These are phyloP conservation scores for Aurelia aurita complex sp. Pacific DNA, from an alignment of 30 jellyfish, hydroid and myxozoan species.

Conservation along the genomic window DNA sequence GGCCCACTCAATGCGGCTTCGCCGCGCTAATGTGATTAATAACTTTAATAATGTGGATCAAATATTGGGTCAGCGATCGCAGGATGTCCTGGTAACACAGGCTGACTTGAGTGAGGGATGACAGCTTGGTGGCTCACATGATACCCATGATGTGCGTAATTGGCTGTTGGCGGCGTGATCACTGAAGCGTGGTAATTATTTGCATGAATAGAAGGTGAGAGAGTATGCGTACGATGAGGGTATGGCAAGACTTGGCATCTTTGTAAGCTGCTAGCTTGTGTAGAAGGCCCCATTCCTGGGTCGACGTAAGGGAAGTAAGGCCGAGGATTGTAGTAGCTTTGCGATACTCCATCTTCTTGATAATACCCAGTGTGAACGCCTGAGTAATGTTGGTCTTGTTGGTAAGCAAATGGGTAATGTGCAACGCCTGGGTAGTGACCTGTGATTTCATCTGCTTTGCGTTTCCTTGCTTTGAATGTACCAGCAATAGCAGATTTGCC, in stretches of 20 bases:
- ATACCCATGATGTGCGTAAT: conserved; percentile 38
- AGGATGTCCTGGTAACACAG: conserved; percentile 20
- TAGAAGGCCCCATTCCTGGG: conserved; percentile 25
- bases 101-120: conserved; percentile 29
- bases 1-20: no score
- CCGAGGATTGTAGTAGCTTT: conserved; percentile 35
- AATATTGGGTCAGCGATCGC: conserved; percentile 26
- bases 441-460: conserved; percentile 53
- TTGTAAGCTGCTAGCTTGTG: conserved; percentile 14
- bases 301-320: conserved; percentile 38
- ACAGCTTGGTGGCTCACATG: conserved; percentile 54
- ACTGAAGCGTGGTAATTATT: conserved; percentile 27
- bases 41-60: conserved; percentile 39
- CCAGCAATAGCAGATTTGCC: conserved; percentile 90
- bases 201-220: conserved; percentile 41
- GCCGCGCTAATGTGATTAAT: background rate
- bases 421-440: conserved; percentile 22
- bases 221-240: conserved; percentile 60
- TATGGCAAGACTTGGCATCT: conserved; percentile 57
- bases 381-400: conserved; percentile 53
- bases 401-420: conserved; percentile 47
- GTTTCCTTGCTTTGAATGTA: conserved; percentile 55
- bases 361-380: conserved; percentile 32
- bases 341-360: conserved; percentile 33
- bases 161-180: conserved; percentile 24